Evolutionary conservation across 1,140 invertebrate species (phyloP).

Genomic region (Drosophila fuyamai): DNA sequence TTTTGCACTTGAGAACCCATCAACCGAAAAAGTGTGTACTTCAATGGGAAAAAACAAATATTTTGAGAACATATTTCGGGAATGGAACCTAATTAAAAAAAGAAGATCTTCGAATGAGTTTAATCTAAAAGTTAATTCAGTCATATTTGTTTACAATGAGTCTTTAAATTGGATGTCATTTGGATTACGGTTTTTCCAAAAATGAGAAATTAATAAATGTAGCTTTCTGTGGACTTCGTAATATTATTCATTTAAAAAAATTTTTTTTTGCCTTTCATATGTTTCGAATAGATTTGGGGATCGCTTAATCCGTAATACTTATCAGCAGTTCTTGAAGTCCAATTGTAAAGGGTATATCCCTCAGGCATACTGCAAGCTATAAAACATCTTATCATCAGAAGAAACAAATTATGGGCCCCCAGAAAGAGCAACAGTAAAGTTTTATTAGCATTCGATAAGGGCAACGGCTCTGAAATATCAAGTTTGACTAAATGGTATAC

Average conservation of each 20-base stretch:
- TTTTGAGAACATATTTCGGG: conserved; percentile 6
- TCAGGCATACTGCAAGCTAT: neutral
- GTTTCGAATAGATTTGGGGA: too few relatives aligned
- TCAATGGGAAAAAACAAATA: neutral
- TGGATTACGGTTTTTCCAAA: too few relatives aligned
- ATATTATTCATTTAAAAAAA: too few relatives aligned
- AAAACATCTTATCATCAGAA: conserved; percentile 14
- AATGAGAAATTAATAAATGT: too few relatives aligned
- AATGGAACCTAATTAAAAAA: neutral
- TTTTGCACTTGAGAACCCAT: conserved; percentile 45
- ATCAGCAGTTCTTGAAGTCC: neutral
- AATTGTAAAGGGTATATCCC: neutral
- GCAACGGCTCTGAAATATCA: conserved; percentile 12
- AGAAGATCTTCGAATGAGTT: too few relatives aligned
- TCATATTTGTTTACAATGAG: neutral
- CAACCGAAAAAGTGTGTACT: conserved; percentile 27
- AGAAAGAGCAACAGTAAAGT: conserved; percentile 11
- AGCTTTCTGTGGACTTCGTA: too few relatives aligned
- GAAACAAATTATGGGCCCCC: conserved; percentile 21
- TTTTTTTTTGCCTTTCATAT: neutral
- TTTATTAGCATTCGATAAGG: conserved; percentile 24
- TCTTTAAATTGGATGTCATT: too few relatives aligned
- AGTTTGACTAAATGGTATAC: conserved; percentile 3
- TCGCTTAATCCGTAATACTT: neutral
- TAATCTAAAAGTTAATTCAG: too few relatives aligned